Evolutionary conservation across 2,888 invertebrate species (phyloP).

Genomic region (Lamproptera curius): DNA sequence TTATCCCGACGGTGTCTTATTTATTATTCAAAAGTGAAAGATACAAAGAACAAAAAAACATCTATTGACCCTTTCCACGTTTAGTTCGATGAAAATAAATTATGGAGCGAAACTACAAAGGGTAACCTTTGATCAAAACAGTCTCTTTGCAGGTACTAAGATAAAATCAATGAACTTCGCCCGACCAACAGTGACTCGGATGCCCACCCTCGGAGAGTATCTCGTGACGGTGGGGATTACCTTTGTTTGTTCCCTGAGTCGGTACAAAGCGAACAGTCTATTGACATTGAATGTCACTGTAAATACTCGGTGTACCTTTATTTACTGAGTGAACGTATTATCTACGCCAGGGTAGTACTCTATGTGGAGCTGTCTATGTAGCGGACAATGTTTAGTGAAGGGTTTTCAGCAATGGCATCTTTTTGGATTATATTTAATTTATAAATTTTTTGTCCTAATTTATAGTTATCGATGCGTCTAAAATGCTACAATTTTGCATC

Average conservation of each 20-base stretch:
- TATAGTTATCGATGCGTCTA: too few relatives aligned
- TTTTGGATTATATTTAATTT: too few relatives aligned
- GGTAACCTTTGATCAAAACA: conserved; percentile 23
- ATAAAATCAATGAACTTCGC: conserved; percentile 22
- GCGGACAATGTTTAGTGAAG: not conserved
- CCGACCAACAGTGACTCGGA: conserved; percentile 23
- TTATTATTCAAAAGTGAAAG: too few relatives aligned
- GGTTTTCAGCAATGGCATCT: too few relatives aligned
- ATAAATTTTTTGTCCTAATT: too few relatives aligned
- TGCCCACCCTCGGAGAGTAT: conserved; percentile 26
- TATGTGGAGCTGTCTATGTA: conserved; percentile 1
- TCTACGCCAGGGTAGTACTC: conserved; percentile 23
- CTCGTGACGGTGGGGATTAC: conserved; percentile 40
- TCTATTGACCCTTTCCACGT: not conserved
- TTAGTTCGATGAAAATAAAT: not conserved
- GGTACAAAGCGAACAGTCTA: conserved; percentile 68
- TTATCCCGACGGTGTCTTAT: too few relatives aligned
- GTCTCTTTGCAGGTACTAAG: conserved; percentile 15
- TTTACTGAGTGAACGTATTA: conserved; percentile 62
- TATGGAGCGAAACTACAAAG: conserved; percentile 1
- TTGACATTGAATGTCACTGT: conserved; percentile 67
- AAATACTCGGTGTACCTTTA: conserved; percentile 70
- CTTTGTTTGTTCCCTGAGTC: conserved; percentile 62
- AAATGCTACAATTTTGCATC: too few relatives aligned
- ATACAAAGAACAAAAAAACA: not conserved